A percentile compares a stretch with the other conserved stretches of the same genome.
These are phyloP conservation scores for Bombus confusus DNA, from an alignment of 1,140 invertebrate genomes.

Conservation along the genomic window DNA sequence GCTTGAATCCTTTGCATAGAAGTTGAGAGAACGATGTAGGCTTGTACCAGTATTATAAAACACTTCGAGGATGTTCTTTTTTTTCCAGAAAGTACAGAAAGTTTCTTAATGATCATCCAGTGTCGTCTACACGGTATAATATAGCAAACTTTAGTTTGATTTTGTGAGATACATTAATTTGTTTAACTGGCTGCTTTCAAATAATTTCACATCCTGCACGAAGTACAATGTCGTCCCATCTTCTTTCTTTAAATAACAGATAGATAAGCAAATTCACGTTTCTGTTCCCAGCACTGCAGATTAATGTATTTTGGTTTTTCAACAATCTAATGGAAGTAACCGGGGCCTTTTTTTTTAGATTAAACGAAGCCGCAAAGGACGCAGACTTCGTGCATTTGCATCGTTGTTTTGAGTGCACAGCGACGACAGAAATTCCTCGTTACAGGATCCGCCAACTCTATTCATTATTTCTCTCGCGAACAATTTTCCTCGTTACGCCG, in stretches of 20 bases:
- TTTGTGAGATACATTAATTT: neutral
- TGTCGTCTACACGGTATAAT: too few species aligned
- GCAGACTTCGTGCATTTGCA: neutral
- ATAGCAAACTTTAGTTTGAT: neutral
- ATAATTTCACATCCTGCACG: neutral
- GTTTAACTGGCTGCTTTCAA: neutral
- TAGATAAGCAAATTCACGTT: neutral
- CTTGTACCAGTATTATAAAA: neutral
- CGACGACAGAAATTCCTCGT: constrained; percentile 59
- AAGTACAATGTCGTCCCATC: neutral
- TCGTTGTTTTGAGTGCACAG: neutral
- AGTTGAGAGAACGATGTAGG: too few species aligned
- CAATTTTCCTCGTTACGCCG: neutral
- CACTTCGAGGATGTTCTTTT: neutral
- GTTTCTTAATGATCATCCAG: neutral
- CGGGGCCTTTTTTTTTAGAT: neutral
- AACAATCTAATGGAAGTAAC: neutral
- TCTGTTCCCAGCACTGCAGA: too few species aligned
- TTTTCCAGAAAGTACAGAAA: neutral
- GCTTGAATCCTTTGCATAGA: neutral
- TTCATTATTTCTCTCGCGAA: constrained; percentile 17
- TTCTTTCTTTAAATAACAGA: too few species aligned
- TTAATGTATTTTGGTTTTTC: neutral
- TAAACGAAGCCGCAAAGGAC: neutral
- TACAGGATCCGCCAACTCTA: constrained; percentile 29